A percentile compares a stretch with the other conserved stretches of the same genome.
These are phyloP conservation scores for Amniataba percoides DNA, from an alignment of 2,797 vertebrate species.

Conservation along the genomic window DNA sequence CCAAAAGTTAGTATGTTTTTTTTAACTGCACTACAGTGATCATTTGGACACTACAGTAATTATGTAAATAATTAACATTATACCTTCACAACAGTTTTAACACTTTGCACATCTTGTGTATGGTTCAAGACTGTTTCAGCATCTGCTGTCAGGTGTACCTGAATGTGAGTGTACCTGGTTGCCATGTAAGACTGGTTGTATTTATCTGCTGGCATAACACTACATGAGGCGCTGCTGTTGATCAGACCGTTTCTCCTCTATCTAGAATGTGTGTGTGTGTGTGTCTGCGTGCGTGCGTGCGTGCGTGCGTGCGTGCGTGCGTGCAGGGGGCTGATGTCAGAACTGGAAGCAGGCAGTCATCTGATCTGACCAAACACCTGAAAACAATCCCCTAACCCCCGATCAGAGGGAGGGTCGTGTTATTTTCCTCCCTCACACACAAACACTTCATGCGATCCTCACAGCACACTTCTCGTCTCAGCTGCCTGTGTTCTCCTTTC, in stretches of 20 bases:
- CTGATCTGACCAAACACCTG: conserved; percentile 65
- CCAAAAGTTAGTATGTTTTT: neutral
- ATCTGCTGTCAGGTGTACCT: neutral
- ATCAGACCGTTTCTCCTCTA: conserved; percentile 31
- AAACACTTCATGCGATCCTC: conserved; percentile 63
- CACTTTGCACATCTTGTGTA: neutral
- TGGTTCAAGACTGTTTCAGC: neutral
- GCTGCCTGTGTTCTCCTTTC: conserved; percentile 21
- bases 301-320: conserved; percentile 1
- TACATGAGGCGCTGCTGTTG: conserved; percentile 9
- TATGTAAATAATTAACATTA: too few relatives aligned
- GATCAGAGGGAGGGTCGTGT: conserved; percentile 50
- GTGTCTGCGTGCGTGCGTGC: neutral
- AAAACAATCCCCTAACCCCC: conserved; percentile 69
- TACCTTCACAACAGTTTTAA: neutral
- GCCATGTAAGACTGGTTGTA: neutral
- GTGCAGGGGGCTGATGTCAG: conserved; percentile 29
- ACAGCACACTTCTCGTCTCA: conserved; percentile 23
- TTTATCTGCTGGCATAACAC: conserved; percentile 18
- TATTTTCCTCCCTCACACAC: conserved; percentile 52
- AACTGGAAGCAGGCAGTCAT: conserved; percentile 51
- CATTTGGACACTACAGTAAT: neutral
- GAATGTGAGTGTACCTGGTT: neutral
- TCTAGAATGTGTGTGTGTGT: neutral
- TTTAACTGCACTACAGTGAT: neutral